Base-by-base conservation (phyloP, 2,797 vertebrate genomes). In the Danio aesculapii region DNA sequence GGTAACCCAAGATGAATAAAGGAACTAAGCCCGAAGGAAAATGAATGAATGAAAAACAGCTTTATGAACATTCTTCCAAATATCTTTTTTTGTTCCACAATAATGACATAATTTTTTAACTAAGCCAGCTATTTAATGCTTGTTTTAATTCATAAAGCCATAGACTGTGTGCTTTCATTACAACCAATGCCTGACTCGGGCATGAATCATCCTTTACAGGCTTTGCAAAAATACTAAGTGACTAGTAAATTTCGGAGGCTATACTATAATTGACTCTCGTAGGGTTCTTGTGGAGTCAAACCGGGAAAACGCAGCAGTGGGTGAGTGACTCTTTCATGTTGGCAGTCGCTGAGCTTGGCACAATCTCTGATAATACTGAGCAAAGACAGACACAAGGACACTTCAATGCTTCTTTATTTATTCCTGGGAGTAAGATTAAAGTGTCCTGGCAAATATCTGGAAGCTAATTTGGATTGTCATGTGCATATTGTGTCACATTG, bases 401-500 rank as follows among this genome's bases (percentile, higher is more conserved):
- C 44, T 53, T 72, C 41, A 52, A 0, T 39, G 17, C 49, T 41
- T 39, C 30, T 70, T 19, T 79, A n/a, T 57, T 44, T 66, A 44
- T 63, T 59, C 39, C 68, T 16, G 43, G 39, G 19, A 53, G 13
- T 62, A 77, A n/a, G 59, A 83, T 75, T 76, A 81, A 74, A 78
- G 55, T 46, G 57, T 46, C 16, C 53, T 57, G 58, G 69, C 55
- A 67, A 80, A 84, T 73, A 19, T 72, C 64, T 53, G 12, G 0
- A 52, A 67, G 43, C 44, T 70, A 72, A 77, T 74, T 66, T 83
- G 63, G 72, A 84, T 74, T 67, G 81, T 66, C 68, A 62, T 68
- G 41, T 55, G 55, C 21, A 81, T 53, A 63, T 62, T 19, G 47
- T 52, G 70, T 81, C 77, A 69, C 63, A 63, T 53, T 72, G 16